Evolutionary conservation across 2,888 invertebrate genomes (phyloP).

Genomic region (Drosophila infuscata): DNA sequence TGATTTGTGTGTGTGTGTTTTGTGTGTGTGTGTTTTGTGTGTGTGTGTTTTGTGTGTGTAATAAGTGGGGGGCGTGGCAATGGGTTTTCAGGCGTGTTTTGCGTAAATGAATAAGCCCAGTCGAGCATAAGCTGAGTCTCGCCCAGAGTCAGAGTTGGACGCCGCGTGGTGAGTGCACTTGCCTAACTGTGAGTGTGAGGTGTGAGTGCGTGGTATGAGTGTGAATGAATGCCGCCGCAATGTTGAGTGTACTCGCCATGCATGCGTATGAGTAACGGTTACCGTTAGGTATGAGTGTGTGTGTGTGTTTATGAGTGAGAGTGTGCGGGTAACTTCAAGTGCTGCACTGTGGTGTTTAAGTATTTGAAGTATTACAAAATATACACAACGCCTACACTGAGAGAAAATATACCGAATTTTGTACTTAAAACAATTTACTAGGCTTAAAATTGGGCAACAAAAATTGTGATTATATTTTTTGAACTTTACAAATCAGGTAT

Average conservation of each 20-base stretch:
- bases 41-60: conserved; percentile 41
- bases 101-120: conserved; percentile 78
- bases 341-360: conserved; percentile 64
- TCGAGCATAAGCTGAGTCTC: conserved; percentile 46
- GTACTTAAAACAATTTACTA: not conserved
- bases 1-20: conserved; percentile 27
- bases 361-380: conserved; percentile 78
- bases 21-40: conserved; percentile 26
- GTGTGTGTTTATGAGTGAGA: conserved; percentile 5
- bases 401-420: not conserved
- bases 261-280: conserved; percentile 76
- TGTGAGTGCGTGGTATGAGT: conserved; percentile 27
- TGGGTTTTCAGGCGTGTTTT: conserved; percentile 53
- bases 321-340: conserved; percentile 56
- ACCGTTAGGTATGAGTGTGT: conserved; percentile 15
- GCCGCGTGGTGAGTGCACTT: conserved; percentile 64
- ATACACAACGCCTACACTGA: conserved; percentile 33
- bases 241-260: conserved; percentile 77
- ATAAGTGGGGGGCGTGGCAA: conserved; percentile 68
- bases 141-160: conserved; percentile 53
- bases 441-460: not conserved
- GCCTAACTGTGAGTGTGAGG: conserved; percentile 12
- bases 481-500: not conserved
- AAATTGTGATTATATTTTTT: not conserved
- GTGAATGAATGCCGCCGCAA: conserved; percentile 55